Base-by-base conservation (phyloP, 2,888 invertebrate species). In the Dryadula phaetusa region DNA sequence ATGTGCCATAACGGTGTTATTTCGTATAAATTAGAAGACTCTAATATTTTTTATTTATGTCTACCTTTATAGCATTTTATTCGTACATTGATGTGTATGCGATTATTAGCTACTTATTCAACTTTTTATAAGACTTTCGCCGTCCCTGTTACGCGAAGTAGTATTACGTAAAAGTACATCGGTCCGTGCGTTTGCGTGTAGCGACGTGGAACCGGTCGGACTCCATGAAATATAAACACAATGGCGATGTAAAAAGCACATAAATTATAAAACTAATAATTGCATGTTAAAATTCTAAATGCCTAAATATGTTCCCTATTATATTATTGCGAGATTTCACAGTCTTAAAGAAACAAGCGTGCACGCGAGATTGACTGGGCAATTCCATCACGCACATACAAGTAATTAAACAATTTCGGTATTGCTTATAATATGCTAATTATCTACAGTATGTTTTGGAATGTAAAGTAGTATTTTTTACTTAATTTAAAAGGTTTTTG, bases 61-160 rank as follows among this genome's bases (percentile, higher is more conserved):
- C 20, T 60, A 46, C 4, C 7, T 32, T 46, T 44, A 18, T 32
- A 28, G 60, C 44, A 60, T 46, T 42, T 44, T 44, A 58, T 49
- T 14, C 28, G 28, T 32, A 28, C 46, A 64, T 18, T 42, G 47
- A 64, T 64, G 63, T 60, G 60, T 46, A 47, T 46, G 54, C 40
- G 60, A 46, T 56, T 62, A 64, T 67, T 37, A 64, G 56, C 62
- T 46, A 56, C 44, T 53, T 56, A 64, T 67, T 53, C 64, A 46
- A 62, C 58, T 71, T 64, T 69, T 70, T 66, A 64, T 62, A 66
- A 67, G 62, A 66, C 71, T 71, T 72, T 71, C 71, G 71, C 69
- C 64, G 66, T 61, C 61, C 60, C 66, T 69, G 62, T 72, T 67
- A 67, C 68, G 64, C 66, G 46, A 63, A 54, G 66, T 46, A 7